Evolutionary conservation across 1,140 invertebrate species (phyloP).

Genomic region (Hyphantria cunea): DNA sequence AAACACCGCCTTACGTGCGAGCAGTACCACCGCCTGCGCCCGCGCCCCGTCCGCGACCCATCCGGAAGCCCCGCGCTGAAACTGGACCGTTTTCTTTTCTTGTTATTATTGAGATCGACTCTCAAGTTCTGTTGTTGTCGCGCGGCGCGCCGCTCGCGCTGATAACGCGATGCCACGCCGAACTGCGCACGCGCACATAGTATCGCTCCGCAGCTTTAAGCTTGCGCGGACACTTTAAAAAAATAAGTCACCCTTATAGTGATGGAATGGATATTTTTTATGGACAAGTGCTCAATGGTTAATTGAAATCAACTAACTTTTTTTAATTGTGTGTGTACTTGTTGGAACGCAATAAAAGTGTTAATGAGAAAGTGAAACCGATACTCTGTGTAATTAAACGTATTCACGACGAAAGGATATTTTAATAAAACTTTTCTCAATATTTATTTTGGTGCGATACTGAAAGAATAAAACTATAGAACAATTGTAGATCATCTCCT

Average conservation of each 20-base stretch:
- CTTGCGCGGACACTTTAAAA: conserved; percentile 52
- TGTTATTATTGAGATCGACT: conserved; percentile 80
- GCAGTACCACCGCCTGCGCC: conserved; percentile 46
- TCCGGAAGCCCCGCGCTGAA: conserved; percentile 78
- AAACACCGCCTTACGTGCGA: conserved; percentile 52
- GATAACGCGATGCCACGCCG: conserved; percentile 76
- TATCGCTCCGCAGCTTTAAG: conserved; percentile 62
- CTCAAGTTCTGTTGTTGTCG: conserved; percentile 80
- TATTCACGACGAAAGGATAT: conserved; percentile 37
- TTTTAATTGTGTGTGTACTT: conserved; percentile 38
- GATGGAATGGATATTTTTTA: conserved; percentile 64
- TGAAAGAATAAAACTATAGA: conserved; percentile 28
- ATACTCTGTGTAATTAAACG: conserved; percentile 43
- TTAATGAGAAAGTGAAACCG: conserved; percentile 51
- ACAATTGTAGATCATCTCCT: conserved; percentile 27
- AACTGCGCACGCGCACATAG: conserved; percentile 66
- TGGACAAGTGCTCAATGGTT: conserved; percentile 42
- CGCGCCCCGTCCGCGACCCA: conserved; percentile 68
- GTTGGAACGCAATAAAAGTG: conserved; percentile 44
- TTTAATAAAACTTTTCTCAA: conserved; percentile 34
- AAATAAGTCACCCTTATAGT: conserved; percentile 43
- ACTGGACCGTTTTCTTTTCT: conserved; percentile 82
- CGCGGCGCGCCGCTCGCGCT: conserved; percentile 72
- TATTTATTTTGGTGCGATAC: conserved; percentile 28
- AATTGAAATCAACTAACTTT: conserved; percentile 38